These are phyloP conservation scores for Cavia porcellus DNA, from an alignment of 2,113 vertebrate genomes.

Conservation along the genomic window DNA sequence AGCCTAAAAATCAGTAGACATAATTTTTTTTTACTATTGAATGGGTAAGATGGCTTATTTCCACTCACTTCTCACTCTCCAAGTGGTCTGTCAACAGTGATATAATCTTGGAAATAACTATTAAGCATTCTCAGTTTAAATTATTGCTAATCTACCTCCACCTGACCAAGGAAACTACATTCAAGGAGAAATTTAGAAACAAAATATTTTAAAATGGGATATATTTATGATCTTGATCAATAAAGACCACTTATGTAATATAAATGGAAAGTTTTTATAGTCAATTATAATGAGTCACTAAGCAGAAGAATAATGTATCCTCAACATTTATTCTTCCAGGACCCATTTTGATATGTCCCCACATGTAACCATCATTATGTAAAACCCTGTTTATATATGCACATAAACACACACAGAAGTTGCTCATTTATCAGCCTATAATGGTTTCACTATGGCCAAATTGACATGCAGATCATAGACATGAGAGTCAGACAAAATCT, in stretches of 20 bases:
- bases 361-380: not conserved
- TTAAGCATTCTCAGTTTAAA: not conserved
- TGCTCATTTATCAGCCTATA: not conserved
- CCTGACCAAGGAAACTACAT: not conserved
- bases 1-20: not conserved
- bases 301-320: not conserved
- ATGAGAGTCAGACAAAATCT: not conserved
- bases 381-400: not conserved
- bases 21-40: not conserved
- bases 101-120: not conserved
- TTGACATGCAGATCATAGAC: not conserved
- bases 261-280: not conserved
- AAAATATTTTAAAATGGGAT: not conserved
- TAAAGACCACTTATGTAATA: not conserved
- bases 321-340: not conserved
- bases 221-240: not conserved
- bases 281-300: not conserved
- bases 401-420: not conserved
- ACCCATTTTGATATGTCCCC: not conserved
- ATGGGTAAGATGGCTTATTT: not conserved
- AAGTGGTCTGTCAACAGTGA: not conserved
- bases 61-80: not conserved
- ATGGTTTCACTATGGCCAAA: not conserved
- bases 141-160: not conserved
- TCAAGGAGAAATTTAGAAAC: conserved; percentile 1